phyloP scores from a whole-genome alignment of 2,888 invertebrate species.

The Nomada goodeniana region DNA sequence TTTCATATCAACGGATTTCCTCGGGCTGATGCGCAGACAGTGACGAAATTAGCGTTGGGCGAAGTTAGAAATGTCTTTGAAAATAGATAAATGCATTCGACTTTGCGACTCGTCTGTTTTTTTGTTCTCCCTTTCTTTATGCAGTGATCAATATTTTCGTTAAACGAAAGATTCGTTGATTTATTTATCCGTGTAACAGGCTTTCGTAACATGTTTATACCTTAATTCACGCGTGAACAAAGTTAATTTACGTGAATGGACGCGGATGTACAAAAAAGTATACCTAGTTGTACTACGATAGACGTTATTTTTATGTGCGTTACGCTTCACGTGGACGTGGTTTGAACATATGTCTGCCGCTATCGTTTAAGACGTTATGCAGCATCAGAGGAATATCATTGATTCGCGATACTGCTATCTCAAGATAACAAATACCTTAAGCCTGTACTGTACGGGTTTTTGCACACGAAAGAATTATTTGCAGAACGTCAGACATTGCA shows the following conservation, averaged over 20 bases:
- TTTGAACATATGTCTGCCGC: not conserved
- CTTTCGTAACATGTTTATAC: not conserved
- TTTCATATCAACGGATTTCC: too few relatives aligned
- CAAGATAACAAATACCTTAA: slow-evolving; percentile 25
- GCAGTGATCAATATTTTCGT: not conserved
- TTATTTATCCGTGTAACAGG: not conserved
- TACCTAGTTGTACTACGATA: not conserved
- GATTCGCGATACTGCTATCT: slow-evolving; percentile 33
- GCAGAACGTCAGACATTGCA: not conserved
- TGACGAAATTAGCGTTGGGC: not conserved
- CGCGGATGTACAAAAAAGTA: slow-evolving; percentile 18
- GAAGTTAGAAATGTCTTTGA: not conserved
- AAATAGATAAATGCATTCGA: not conserved
- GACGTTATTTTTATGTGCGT: not conserved
- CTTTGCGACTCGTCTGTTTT: not conserved
- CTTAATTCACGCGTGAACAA: not conserved
- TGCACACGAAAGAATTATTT: not conserved
- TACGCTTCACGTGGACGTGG: not conserved
- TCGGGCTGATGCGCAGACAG: not conserved
- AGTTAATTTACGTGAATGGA: not conserved
- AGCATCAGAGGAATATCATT: slow-evolving; percentile 11
- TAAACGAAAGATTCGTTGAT: not conserved
- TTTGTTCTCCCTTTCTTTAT: not conserved
- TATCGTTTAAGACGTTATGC: slow-evolving; percentile 4
- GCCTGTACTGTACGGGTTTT: not conserved